Percentiles rank a stretch among this genome's conserved stretches.
Conservation (phyloP, 2,888 invertebrate genomes). For the Hydropsyche betteni region DNA sequence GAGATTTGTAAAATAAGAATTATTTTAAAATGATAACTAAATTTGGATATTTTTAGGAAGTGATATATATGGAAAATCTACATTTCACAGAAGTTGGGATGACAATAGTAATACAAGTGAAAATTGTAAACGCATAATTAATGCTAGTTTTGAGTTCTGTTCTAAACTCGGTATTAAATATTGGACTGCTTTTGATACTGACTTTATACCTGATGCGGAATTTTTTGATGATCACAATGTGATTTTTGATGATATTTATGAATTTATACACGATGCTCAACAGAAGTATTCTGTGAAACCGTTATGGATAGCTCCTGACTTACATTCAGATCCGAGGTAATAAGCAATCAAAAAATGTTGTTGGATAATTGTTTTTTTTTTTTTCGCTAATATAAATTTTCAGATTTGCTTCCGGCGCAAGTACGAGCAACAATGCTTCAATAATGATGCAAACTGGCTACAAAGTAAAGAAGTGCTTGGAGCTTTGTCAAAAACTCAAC, state of each 20-base stretch:
- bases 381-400: too few relatives aligned
- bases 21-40: neutral
- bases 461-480: conserved; percentile 70
- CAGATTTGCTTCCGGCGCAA: conserved; percentile 69
- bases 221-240: conserved; percentile 66
- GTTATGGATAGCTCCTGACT: conserved; percentile 72
- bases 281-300: conserved; percentile 67
- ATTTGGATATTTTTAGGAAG: conserved; percentile 54
- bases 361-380: too few relatives aligned
- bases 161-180: conserved; percentile 69
- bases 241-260: conserved; percentile 68
- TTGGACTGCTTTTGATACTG: conserved; percentile 73
- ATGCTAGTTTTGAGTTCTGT: conserved; percentile 72
- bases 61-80: conserved; percentile 62
- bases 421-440: conserved; percentile 69
- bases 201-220: conserved; percentile 67
- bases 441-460: conserved; percentile 69
- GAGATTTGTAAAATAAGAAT: too few relatives aligned
- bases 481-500: conserved; percentile 68
- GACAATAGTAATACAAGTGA: conserved; percentile 67
- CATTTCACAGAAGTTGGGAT: conserved; percentile 66
- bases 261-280: conserved; percentile 66
- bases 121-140: conserved; percentile 68
- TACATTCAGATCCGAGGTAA: conserved; percentile 69
- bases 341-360: conserved; percentile 49